A percentile compares a stretch with the other conserved stretches of the same genome.
These are phyloP conservation scores for Brachyptera putata DNA, from an alignment of 2,888 invertebrate species.

Conservation along the genomic window DNA sequence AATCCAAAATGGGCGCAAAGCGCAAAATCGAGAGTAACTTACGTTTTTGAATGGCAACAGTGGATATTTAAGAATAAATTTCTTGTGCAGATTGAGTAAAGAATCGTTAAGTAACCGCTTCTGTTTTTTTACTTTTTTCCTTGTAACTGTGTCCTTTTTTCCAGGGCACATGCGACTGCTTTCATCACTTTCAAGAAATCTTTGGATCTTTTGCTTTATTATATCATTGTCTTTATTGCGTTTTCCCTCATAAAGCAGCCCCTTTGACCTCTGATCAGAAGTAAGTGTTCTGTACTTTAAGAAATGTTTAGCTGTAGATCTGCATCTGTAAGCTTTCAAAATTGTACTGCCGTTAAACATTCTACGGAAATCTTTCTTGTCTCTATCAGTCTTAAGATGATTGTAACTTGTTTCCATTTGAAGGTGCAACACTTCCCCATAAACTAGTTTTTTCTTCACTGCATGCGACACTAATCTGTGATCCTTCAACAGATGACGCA, in stretches of 20 bases:
- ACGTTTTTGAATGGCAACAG: constrained; percentile 24
- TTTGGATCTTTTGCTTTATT: no score
- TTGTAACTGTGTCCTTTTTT: constrained; percentile 35
- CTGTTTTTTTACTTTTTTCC: constrained; percentile 35
- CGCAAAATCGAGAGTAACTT: constrained; percentile 32
- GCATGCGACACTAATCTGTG: no score
- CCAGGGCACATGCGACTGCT: neutral
- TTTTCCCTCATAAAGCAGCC: no score
- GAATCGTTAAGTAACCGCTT: constrained; percentile 37
- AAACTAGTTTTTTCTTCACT: no score
- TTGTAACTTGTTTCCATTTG: no score
- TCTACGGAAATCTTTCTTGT: no score
- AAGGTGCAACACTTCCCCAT: no score
- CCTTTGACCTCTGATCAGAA: neutral
- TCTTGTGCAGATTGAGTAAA: constrained; percentile 36
- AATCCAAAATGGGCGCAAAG: constrained; percentile 37
- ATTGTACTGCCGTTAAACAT: no score
- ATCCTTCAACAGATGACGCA: no score
- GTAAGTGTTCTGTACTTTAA: neutral
- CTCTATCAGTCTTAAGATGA: no score
- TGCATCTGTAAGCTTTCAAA: neutral
- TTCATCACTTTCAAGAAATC: neutral
- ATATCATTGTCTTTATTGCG: no score
- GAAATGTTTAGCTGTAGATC: neutral
- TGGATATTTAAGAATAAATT: constrained; percentile 25